Evolutionary conservation across 2,888 invertebrate genomes (phyloP), one percentile per base, ranked within the genome.

Genomic region (Allophyes oxyacanthae): DNA sequence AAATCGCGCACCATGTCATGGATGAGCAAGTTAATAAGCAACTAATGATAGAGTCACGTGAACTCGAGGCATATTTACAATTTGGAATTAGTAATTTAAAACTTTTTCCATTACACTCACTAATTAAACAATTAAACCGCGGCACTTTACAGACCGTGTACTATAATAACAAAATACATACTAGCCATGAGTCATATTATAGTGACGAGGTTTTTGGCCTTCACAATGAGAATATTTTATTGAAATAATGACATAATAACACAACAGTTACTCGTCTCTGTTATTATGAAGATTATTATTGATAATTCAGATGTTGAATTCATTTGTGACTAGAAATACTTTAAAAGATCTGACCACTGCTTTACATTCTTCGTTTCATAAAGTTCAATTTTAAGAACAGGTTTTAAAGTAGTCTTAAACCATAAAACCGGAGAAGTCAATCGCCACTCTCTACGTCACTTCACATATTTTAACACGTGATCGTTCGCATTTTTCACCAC

Each of bases 171-270:
- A 48, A 42, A 36, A 44, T 42, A 48, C 13, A 54, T 11, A 48
- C 33, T 36, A 20, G 25, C 30, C 14, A 53, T 74, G 63, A 77
- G 49, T 68, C 71, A 74, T 61, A 36, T n/a, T n/a, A n/a, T 40
- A 43, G 51, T 56, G 61, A 63, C 68, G 64, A 67, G 43, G 49
- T 38, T 60, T 62, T 20, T 48, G 61, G 50, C 65, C 71, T 71
- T 68, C 64, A 69, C 56, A 48, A 34, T 56, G 9, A n/a, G 32
- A 57, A 72, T 69, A 62, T 71, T 56, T 51, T 59, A 69, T 71
- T 45, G 36, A 63, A 59, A 63, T 58, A 62, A 62, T 64, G 46
- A 42, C 41, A 63, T 56, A 67, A 67, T 54, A 58, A 62, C 50
- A 62, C 43, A 55, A 48, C 52, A 48, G 46, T 48, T 37, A 28